These are phyloP conservation scores for Sebastes glaucus DNA, from an alignment of 2,797 vertebrate species.

Conservation along the genomic window DNA sequence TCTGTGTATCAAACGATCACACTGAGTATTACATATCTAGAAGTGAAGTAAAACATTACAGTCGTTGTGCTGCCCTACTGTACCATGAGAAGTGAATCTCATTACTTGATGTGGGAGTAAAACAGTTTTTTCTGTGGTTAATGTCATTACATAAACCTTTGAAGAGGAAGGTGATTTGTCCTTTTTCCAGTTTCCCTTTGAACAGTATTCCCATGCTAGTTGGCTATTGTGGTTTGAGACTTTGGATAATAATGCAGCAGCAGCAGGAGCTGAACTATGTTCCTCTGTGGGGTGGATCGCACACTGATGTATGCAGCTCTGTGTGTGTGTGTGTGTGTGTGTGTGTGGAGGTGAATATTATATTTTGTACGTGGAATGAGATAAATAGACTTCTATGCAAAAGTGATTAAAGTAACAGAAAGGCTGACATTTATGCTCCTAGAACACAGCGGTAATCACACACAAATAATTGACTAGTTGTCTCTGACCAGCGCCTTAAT, in stretches of 20 bases:
- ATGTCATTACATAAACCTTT: background rate
- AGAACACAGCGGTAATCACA: conserved; percentile 3
- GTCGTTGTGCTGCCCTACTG: background rate
- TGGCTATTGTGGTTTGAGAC: conserved; percentile 7
- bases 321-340: background rate
- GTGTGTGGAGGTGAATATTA: background rate
- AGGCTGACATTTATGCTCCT: conserved; percentile 26
- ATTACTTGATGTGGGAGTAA: background rate
- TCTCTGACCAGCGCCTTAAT: conserved; percentile 43
- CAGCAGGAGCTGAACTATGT: background rate
- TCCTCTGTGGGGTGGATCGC: background rate
- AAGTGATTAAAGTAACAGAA: conserved; percentile 43
- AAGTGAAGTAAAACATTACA: background rate
- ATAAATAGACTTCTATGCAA: conserved; percentile 9
- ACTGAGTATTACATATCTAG: background rate
- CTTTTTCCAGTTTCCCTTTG: background rate
- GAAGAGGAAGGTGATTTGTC: background rate
- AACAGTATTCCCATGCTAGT: background rate
- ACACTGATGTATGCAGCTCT: background rate
- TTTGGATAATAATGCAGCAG: conserved; percentile 1
- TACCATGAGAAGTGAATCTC: background rate
- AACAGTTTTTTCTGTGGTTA: background rate
- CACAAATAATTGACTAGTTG: conserved; percentile 34
- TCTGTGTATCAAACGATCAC: background rate
- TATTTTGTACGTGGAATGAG: background rate